Evolutionary conservation across 2,888 invertebrate species (phyloP).

Genomic region (Melanostoma mellinum): DNA sequence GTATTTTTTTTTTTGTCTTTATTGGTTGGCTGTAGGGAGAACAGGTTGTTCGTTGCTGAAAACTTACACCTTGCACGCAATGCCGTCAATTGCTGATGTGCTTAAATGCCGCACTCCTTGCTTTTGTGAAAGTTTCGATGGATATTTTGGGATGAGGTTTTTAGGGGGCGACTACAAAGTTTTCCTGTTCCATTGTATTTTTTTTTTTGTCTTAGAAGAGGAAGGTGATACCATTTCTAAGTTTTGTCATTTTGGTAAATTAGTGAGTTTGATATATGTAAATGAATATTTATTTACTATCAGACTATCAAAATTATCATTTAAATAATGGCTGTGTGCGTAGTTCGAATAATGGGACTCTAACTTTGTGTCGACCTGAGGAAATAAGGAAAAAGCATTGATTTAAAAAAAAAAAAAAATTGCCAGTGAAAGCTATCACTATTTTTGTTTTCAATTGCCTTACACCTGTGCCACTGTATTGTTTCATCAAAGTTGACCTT

Average conservation of each 20-base stretch:
- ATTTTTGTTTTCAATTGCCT: no score
- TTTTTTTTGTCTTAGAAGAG: neutral
- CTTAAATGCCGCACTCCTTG: constrained; percentile 37
- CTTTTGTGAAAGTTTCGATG: constrained; percentile 29
- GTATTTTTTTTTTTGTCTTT: constrained; percentile 33
- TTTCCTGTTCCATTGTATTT: constrained; percentile 6
- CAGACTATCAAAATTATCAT: no score
- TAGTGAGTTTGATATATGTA: no score
- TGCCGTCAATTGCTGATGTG: constrained; percentile 59
- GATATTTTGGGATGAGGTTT: constrained; percentile 47
- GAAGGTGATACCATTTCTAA: neutral
- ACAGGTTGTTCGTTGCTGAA: constrained; percentile 67
- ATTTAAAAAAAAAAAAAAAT: no score
- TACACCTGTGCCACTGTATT: no score
- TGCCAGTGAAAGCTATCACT: no score
- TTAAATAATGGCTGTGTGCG: no score
- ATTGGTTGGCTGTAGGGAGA: constrained; percentile 46
- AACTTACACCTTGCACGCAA: constrained; percentile 71
- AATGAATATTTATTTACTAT: no score
- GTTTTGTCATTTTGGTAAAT: constrained; percentile 14
- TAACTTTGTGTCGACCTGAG: no score
- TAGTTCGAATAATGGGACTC: no score
- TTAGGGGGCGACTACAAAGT: constrained; percentile 45
- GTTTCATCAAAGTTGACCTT: no score
- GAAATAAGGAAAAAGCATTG: no score